Evolutionary conservation across 1,140 invertebrate genomes (phyloP), one percentile per base, ranked within the genome.

Genomic region (Bombus fervidus): DNA sequence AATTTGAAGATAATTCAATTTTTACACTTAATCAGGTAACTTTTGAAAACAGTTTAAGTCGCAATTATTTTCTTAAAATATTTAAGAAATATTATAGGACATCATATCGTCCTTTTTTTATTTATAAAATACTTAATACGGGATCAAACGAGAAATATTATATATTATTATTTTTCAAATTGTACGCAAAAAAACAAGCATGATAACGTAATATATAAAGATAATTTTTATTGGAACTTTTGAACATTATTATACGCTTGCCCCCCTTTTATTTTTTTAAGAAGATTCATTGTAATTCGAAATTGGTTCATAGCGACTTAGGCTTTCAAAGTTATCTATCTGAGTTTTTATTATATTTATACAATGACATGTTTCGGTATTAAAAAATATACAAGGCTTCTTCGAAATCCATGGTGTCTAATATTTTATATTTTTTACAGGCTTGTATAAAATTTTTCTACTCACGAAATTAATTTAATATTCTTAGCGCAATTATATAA

Each of bases 321-420:
- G 39, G 72, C 71, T 78, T 84, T 57, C 68, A 72, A 84, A 84
- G 47, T 84, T 83, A 83, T 78, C 62, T 73, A 62, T 22, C 5
- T 71, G 8, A 71, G 31, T n/a, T 84, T 37, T 62, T 28, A 53
- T n/a, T 66, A 28, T 31, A 59, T 53, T 37, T 59, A 25, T 81
- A 28, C 8, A n/a, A n/a, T 64, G 4, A 28, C 31, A 34, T 25
- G 15, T n/a, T 66, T 66, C 10, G 5, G 9, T 9, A 81, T 76
- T 53, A 4, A 57, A 47, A n/a, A 34, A 28, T 6, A 18, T 31
- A 69, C 68, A 34, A 78, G 12, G n/a, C 41, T 78, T 69, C 34
- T 34, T 47, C 4, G 31, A 69, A 41, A 66, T 69, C 15, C 25
- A 18, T 37, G 43, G 6, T 43, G 5, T 53, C 41, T 43, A 68